Base-by-base conservation (phyloP, 2,888 invertebrate species). In the Scaptomyza tumidula region DNA sequence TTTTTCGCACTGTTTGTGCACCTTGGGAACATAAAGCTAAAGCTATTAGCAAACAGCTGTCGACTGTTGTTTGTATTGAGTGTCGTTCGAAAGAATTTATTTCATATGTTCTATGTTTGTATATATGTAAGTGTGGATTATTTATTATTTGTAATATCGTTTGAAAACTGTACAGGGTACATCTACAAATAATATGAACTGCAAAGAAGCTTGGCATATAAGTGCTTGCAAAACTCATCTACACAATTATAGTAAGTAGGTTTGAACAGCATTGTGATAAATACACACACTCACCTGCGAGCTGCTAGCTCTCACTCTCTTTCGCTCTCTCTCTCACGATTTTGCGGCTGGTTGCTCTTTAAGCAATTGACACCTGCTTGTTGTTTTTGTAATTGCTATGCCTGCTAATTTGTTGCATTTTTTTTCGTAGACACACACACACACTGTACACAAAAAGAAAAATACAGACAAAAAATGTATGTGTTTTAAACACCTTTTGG, bases 31-130 rank as follows among this genome's bases (percentile, higher is more conserved):
- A 56, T 66, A 62, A 62, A 74, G 58, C 71, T 66, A 62, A 62
- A 74, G 58, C 71, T 58, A 70, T 74, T 60, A 64, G 46, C 71
- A 77, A 77, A 77, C 78, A 77, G 78, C 78, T 77, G 76, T 74
- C 74, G 78, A 61, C 72, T 61, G 53, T 73, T 61, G 53, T 73
- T 77, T 61, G 45, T 37, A 63, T 57, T 45, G 35, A 52, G 24
- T 37, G 24, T 11, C n/a, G 24, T 24, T 58, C 24, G 14, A 53
- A 53, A 52, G 29, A 46, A 48, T 44, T 66, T 39, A n/a, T 39
- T 39, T 1, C 9, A 33, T 33, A 6, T 37, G 2, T n/a, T n/a
- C 3, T 35, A 13, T 35, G 35, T 35, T 5, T 37, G 4, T 37
- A n/a, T 37, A 2, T 19, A 19, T 41, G 52, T 55, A 54, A 59